phyloP scores from a whole-genome alignment of 2,797 vertebrate species.

The Antrozous pallidus region DNA sequence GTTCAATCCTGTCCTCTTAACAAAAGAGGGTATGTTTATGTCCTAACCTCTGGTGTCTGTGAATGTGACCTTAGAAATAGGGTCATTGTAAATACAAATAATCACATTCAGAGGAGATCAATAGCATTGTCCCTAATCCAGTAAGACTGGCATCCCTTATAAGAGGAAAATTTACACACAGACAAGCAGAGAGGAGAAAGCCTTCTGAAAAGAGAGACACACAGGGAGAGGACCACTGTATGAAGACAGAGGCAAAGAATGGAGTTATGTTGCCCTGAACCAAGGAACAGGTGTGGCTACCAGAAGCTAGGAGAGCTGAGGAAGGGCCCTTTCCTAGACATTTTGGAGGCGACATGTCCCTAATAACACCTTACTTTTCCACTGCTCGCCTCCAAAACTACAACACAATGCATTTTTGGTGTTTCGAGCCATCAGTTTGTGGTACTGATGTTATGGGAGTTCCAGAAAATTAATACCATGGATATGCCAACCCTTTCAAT shows the following conservation, averaged over 20 bases:
- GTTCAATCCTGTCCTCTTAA: not conserved
- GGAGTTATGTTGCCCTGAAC: rapidly evolving
- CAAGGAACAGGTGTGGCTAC: rapidly evolving
- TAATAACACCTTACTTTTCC: not conserved
- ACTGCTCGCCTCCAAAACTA: not conserved
- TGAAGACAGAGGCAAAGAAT: not conserved
- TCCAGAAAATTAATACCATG: not conserved
- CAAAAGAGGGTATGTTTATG: not conserved
- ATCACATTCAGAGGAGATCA: not conserved
- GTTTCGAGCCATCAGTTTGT: not conserved
- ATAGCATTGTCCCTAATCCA: not conserved
- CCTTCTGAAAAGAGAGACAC: not conserved
- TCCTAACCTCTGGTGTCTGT: not conserved
- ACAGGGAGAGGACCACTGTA: not conserved
- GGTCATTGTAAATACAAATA: not conserved
- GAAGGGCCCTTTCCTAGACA: not conserved
- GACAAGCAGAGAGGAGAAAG: not conserved
- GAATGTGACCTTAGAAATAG: not conserved
- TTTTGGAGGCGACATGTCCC: not conserved
- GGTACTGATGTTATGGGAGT: not conserved
- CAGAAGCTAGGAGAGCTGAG: not conserved
- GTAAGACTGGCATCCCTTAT: not conserved
- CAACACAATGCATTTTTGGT: not conserved
- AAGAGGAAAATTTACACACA: not conserved
- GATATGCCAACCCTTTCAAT: not conserved